Conservation (phyloP, 2,888 invertebrate species). For the Sympetrum striolatum region DNA sequence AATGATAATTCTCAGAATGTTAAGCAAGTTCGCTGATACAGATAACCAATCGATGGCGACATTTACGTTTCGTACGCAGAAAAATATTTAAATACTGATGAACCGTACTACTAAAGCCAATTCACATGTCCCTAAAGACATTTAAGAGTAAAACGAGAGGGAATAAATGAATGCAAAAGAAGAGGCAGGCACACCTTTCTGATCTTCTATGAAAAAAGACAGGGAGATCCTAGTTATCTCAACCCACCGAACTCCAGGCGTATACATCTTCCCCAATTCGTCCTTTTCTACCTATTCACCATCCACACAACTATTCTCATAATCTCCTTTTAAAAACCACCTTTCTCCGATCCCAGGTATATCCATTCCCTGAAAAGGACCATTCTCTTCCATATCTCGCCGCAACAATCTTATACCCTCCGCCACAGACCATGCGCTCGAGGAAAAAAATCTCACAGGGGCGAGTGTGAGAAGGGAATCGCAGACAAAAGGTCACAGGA, state of each 20-base stretch:
- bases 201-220: neutral
- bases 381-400: neutral
- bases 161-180: neutral
- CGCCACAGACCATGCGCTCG: neutral
- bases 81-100: too few species aligned
- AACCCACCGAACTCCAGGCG: neutral
- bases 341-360: neutral
- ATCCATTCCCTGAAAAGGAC: neutral
- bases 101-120: too few species aligned
- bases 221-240: neutral
- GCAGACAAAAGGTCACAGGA: neutral
- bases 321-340: neutral
- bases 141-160: too few species aligned
- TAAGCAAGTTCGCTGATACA: too few species aligned
- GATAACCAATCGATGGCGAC: too few species aligned
- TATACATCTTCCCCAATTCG: neutral
- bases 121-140: too few species aligned
- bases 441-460: neutral
- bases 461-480: neutral
- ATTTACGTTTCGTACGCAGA: too few species aligned
- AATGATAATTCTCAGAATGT: too few species aligned
- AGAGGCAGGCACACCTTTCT: neutral
- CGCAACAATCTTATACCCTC: neutral
- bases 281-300: neutral
- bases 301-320: neutral